Evolutionary conservation across 2,797 vertebrate genomes (phyloP).

Genomic region (Geotrypetes seraphini): DNA sequence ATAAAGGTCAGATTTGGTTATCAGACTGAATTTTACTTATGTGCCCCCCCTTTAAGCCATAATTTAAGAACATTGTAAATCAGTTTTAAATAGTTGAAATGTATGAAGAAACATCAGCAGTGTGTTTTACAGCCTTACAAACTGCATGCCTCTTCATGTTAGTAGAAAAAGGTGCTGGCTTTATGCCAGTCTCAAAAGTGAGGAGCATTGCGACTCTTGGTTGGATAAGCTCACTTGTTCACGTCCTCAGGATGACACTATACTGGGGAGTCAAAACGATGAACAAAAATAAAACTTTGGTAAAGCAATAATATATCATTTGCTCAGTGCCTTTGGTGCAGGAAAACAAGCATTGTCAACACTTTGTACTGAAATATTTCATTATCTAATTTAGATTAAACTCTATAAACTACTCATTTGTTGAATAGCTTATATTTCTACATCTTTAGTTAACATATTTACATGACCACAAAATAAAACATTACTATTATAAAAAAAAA

Average conservation of each 20-base stretch:
- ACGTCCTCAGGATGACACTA: background rate
- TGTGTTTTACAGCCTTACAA: too few species aligned
- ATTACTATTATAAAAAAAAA: conserved; percentile 9
- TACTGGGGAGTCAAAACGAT: conserved; percentile 30
- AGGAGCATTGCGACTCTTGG: too few species aligned
- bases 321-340: conserved; percentile 21
- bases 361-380: conserved; percentile 10
- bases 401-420: too few species aligned
- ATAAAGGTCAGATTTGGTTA: too few species aligned
- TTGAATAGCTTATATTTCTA: background rate
- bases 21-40: too few species aligned
- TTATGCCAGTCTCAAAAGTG: too few species aligned
- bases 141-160: too few species aligned
- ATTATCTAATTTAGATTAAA: conserved; percentile 11
- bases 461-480: conserved; percentile 24
- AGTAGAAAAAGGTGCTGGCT: too few species aligned
- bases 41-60: too few species aligned
- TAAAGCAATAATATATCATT: conserved; percentile 48
- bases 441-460: conserved; percentile 10
- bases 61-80: too few species aligned
- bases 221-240: background rate
- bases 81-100: too few species aligned
- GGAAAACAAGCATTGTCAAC: conserved; percentile 6
- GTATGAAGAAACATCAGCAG: too few species aligned
- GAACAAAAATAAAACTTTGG: conserved; percentile 63